A percentile compares a stretch with the other conserved stretches of the same genome.
These are phyloP conservation scores for Branchipolynoe longqiensis DNA, from an alignment of 2,888 invertebrate species.

Conservation along the genomic window DNA sequence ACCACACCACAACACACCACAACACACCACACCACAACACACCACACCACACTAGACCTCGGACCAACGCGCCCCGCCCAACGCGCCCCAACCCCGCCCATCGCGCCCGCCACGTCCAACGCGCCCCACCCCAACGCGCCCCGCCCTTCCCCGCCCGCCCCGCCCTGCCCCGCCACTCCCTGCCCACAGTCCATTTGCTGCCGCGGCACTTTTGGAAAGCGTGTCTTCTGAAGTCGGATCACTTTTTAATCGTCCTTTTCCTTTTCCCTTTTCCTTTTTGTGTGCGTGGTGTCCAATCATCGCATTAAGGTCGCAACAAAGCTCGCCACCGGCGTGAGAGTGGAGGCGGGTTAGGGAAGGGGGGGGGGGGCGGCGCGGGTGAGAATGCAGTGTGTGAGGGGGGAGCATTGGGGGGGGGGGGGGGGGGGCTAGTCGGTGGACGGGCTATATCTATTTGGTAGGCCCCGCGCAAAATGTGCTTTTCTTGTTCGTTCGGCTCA, in stretches of 20 bases:
- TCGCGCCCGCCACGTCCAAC: too few relatives aligned
- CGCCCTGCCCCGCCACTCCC: not conserved
- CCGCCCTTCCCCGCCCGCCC: not conserved
- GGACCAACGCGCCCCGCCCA: too few relatives aligned
- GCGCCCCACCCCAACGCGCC: not conserved
- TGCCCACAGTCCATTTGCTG: not conserved
- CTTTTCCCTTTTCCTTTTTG: too few relatives aligned
- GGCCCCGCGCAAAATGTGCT: not conserved
- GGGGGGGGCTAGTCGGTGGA: not conserved
- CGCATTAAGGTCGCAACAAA: conserved; percentile 21
- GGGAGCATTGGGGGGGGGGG: not conserved
- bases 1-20: too few relatives aligned
- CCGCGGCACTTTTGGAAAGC: not conserved
- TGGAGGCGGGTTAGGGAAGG: not conserved
- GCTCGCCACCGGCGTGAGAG: too few relatives aligned
- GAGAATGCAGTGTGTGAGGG: not conserved
- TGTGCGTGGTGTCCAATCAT: conserved; percentile 13
- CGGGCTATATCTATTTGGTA: too few relatives aligned
- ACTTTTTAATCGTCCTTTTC: conserved; percentile 44
- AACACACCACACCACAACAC: too few relatives aligned
- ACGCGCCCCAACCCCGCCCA: too few relatives aligned
- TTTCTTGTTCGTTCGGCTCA: not conserved
- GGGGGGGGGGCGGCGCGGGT: not conserved
- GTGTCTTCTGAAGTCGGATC: conserved; percentile 2
- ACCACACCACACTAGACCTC: too few relatives aligned